Percentiles rank a stretch among this genome's conserved stretches.
Evolutionary conservation across 2,113 vertebrate genomes (phyloP).

Genomic region (Gracilinanus agilis): DNA sequence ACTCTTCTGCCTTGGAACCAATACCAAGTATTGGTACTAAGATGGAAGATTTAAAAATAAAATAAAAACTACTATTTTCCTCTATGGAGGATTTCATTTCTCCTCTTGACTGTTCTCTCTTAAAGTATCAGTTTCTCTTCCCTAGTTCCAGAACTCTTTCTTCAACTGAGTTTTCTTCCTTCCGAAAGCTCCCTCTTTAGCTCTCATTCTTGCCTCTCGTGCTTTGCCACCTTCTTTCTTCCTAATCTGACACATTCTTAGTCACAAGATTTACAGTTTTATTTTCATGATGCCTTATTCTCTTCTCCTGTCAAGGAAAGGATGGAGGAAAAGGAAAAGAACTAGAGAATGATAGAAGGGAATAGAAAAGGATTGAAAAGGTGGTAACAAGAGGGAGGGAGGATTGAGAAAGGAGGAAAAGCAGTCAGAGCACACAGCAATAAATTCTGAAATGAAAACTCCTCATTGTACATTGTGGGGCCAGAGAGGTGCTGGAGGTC

Average conservation of each 20-base stretch:
- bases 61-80: too few relatives aligned
- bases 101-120: background rate
- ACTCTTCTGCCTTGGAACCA: too few relatives aligned
- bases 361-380: background rate
- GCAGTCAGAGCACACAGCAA: background rate
- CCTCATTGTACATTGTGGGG: slow-evolving; percentile 21
- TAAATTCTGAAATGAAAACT: background rate
- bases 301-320: background rate
- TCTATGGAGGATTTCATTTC: slow-evolving; percentile 29
- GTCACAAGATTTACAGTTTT: background rate
- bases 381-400: background rate
- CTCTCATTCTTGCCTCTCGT: background rate
- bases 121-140: background rate
- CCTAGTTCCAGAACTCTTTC: background rate
- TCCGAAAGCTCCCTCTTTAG: background rate
- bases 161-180: background rate
- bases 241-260: background rate
- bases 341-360: background rate
- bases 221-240: background rate
- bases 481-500: slow-evolving; percentile 59
- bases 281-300: background rate
- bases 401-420: background rate
- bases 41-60: too few relatives aligned
- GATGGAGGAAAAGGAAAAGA: background rate
- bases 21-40: too few relatives aligned